Conservation (phyloP, 2,888 invertebrate species). For the Nasonovia ribisnigri region DNA sequence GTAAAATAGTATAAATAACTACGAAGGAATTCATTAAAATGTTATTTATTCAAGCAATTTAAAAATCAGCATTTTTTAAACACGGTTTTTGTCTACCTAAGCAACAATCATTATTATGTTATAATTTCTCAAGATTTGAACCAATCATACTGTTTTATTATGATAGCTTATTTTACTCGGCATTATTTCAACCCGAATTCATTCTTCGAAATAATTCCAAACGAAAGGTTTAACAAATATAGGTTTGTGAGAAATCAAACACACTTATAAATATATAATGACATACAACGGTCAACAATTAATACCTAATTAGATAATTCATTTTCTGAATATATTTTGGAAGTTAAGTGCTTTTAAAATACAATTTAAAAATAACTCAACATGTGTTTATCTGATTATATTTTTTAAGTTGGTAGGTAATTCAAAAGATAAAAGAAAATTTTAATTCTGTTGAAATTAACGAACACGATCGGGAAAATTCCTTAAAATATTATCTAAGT, state of each 20-base stretch:
- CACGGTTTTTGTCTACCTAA: background rate
- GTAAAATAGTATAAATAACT: background rate
- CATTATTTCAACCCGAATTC: background rate
- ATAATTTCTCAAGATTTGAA: background rate
- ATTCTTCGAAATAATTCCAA: background rate
- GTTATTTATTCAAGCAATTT: background rate
- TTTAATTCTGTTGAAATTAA: background rate
- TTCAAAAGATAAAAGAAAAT: background rate
- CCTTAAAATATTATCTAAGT: slow-evolving; percentile 26
- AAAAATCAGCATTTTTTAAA: background rate
- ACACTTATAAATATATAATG: no score
- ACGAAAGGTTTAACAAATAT: background rate
- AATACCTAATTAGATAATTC: background rate
- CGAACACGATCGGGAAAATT: background rate
- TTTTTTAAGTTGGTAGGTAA: background rate
- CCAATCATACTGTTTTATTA: background rate
- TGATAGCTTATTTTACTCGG: background rate
- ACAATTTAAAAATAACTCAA: background rate
- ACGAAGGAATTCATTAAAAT: background rate
- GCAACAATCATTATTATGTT: background rate
- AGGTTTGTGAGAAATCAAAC: background rate
- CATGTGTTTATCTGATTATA: background rate
- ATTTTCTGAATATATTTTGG: background rate
- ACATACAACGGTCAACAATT: no score
- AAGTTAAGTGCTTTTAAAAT: background rate